These are phyloP conservation scores for Nomia melanderi DNA, from an alignment of 1,140 invertebrate genomes.

Conservation along the genomic window DNA sequence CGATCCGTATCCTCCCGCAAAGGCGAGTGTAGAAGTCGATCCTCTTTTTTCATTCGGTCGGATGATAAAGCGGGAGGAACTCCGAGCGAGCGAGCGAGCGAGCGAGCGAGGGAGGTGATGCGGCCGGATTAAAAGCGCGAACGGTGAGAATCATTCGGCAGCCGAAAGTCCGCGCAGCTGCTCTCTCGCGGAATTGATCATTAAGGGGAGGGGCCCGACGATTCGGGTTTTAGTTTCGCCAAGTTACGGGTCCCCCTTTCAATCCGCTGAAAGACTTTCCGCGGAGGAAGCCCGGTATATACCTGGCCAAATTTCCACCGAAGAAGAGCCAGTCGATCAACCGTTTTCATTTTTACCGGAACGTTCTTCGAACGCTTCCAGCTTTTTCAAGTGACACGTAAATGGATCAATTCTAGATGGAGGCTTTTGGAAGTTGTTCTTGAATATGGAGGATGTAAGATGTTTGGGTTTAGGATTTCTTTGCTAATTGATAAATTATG, in stretches of 20 bases:
- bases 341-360: not conserved
- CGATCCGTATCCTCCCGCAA: not conserved
- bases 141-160: constrained; percentile 13
- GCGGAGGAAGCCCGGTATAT: not conserved
- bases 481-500: too few relatives aligned
- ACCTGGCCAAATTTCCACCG: not conserved
- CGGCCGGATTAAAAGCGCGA: not conserved
- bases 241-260: constrained; percentile 2
- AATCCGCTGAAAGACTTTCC: constrained; percentile 2
- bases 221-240: constrained; percentile 11
- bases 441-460: too few relatives aligned
- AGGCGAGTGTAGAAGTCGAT: constrained; percentile 2
- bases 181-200: constrained; percentile 13
- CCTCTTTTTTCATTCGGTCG: not conserved
- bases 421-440: too few relatives aligned
- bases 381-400: too few relatives aligned
- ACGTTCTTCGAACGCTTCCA: not conserved
- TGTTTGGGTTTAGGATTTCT: too few relatives aligned
- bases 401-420: too few relatives aligned
- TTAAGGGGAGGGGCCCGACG: constrained; percentile 1
- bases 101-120: too few relatives aligned
- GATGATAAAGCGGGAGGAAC: constrained; percentile 21
- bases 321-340: not conserved
- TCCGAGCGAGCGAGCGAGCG: too few relatives aligned
- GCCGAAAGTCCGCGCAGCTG: not conserved